Evolutionary conservation across 1,140 invertebrate species (phyloP), one percentile per base, ranked within the genome.

Genomic region (Bombus impatiens): DNA sequence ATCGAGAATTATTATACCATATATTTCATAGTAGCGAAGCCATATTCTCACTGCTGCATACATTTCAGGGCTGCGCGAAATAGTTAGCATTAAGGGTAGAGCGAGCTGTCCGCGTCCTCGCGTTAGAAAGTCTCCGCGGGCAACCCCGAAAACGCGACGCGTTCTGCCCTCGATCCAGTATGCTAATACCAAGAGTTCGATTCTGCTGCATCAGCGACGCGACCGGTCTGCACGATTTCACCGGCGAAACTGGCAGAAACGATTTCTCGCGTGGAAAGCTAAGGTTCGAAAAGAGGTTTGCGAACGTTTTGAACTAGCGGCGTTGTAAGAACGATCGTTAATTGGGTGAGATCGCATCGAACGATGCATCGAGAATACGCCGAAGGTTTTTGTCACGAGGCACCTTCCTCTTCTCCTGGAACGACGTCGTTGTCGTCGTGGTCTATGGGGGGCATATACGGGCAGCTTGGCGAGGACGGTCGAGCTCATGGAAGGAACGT

Each of bases 1-100:
- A 95, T 95, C 93, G 92, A 94, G 92, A 95, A 95, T 95, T 95
- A 95, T 95, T 95, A 94, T 94, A 93, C 91, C 92, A 92, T 93
- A 94, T 94, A 94, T 94, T 92, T 93, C 89, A 88, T 87, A 89
- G 93, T 89, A 87, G 87, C 80, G 92, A 93, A 92, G 87, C 92
- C 91, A 83, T 94, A 93, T 91, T 92, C 90, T 76, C 88, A 87
- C 89, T 89, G 90, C 74, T 87, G 85, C 84, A 93, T 93, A 92
- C 91, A 93, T 93, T 92, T 93, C 70, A 28, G 15, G 8, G 28
- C 18, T 78, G 40, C 32, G 37, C 62, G 82, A 40, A 72, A 86
- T 90, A 76, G 71, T 76, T 85, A 77, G 22, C 13, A 83, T 82
- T 53, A 32, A 40, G n/a, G 67, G 13, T 70, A 44, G 18, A 67